phyloP scores from a whole-genome alignment of 2,888 invertebrate genomes.

The Sylvicola fuscatus region DNA sequence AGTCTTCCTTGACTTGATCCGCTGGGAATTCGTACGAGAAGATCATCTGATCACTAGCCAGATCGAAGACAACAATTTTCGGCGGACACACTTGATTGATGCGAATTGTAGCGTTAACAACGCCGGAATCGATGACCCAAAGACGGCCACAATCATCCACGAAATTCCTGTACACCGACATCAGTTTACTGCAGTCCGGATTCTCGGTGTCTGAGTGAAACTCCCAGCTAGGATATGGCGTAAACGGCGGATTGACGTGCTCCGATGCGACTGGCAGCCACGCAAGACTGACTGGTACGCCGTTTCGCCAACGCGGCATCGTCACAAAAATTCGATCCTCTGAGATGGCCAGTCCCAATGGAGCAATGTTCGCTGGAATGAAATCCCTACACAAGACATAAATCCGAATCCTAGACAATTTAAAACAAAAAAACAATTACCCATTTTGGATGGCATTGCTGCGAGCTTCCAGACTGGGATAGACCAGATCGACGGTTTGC shows the following conservation, averaged over 20 bases:
- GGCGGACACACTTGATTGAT: constrained; percentile 52
- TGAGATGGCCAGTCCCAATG: constrained; percentile 50
- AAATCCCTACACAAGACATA: too few species aligned
- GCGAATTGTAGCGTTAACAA: constrained; percentile 43
- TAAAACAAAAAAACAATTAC: too few species aligned
- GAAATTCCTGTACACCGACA: constrained; percentile 55
- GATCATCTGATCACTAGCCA: constrained; percentile 36
- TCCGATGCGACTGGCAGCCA: constrained; percentile 39
- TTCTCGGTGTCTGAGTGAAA: constrained; percentile 19
- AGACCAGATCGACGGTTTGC: too few species aligned
- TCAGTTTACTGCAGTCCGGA: constrained; percentile 41
- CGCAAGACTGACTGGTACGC: constrained; percentile 53
- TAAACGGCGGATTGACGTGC: constrained; percentile 36
- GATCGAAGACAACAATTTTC: constrained; percentile 48
- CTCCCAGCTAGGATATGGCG: constrained; percentile 55
- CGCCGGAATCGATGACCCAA: constrained; percentile 66
- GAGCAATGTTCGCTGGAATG: constrained; percentile 50
- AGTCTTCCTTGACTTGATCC: constrained; percentile 40
- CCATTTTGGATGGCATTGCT: too few species aligned
- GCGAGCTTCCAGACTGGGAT: too few species aligned
- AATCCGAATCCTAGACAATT: too few species aligned
- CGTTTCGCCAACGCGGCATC: constrained; percentile 53
- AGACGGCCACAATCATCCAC: constrained; percentile 54
- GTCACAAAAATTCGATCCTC: constrained; percentile 49
- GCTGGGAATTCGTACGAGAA: constrained; percentile 41